Base-by-base conservation (phyloP, 2,797 vertebrate genomes). In the Mus caroli region DNA sequence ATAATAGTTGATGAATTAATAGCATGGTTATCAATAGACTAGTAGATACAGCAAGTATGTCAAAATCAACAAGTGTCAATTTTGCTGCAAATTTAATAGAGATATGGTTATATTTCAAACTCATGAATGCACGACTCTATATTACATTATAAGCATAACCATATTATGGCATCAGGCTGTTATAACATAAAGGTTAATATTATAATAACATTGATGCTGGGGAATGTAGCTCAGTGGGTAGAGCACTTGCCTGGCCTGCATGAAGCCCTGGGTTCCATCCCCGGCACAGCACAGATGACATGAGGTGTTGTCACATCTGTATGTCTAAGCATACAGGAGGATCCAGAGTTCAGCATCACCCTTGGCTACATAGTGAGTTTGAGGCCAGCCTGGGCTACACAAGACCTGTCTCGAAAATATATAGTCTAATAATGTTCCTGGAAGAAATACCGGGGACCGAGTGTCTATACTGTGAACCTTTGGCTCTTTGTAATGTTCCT, bases 11-110 rank as follows among this genome's bases (percentile, higher is more conserved):
- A 12, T 78, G 43, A 83, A 87, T 87, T 43, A 62, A 62, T 6
- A 37, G 52, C 31, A 6, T 58, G 31, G 1, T 62, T 90, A 19
- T 62, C 60, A 52, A 50, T 17, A 54, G 87, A 95, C 58, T 31
- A 43, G n/a, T 67, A 58, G 90, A 31, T 17, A 75, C 15, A 50
- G 43, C 80, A 93, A 73, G 20, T 56, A 19, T 82, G 37, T 54
- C 43, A 88, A 93, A 67, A 92, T 40, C 52, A 56, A 77, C 40
- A 77, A 40, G 84, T 91, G 52, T 43, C 62, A 52, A 6, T 76
- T 87, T 91, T 83, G 52, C 88, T 54, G 37, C 50, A 94, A 58
- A 90, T 50, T 34, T 12, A 75, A 22, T 64, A 91, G 73, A 73
- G 26, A 54, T 82, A 15, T 76, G 50, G 31, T 50, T 75, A 9